These are phyloP conservation scores for Pomatostomus ruficeps DNA, from an alignment of 2,113 vertebrate species.

Conservation along the genomic window DNA sequence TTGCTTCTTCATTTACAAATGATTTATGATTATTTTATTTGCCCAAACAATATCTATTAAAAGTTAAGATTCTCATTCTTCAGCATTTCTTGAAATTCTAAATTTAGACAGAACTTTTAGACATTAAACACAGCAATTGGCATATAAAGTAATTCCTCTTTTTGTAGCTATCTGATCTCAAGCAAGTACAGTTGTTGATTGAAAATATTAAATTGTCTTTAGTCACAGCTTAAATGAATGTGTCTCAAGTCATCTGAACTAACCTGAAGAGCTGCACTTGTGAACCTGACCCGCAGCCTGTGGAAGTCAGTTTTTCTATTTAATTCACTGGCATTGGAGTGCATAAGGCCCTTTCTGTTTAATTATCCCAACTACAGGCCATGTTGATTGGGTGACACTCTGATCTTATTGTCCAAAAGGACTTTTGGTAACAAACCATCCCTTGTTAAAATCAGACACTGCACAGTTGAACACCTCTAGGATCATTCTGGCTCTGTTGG, in stretches of 20 bases:
- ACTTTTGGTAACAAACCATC: background rate
- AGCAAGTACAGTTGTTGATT: background rate
- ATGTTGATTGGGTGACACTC: background rate
- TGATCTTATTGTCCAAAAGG: background rate
- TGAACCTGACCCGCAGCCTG: background rate
- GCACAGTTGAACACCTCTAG: background rate
- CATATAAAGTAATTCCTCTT: background rate
- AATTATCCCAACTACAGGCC: background rate
- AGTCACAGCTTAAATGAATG: background rate
- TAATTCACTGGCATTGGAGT: background rate
- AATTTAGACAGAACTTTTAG: background rate
- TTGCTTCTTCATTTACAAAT: constrained; percentile 5
- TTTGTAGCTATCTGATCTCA: background rate
- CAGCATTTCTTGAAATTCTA: background rate
- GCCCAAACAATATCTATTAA: background rate
- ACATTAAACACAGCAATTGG: background rate
- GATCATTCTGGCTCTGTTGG: constrained; percentile 12
- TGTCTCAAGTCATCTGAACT: background rate
- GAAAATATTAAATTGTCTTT: background rate
- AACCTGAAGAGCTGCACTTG: background rate
- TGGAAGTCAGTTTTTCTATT: background rate
- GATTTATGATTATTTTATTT: constrained; percentile 17
- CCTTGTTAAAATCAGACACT: background rate
- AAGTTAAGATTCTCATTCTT: background rate
- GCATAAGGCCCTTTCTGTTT: background rate